Evolutionary conservation across 2,797 vertebrate species (phyloP).

Genomic region (Melanotaenia trifasciata): DNA sequence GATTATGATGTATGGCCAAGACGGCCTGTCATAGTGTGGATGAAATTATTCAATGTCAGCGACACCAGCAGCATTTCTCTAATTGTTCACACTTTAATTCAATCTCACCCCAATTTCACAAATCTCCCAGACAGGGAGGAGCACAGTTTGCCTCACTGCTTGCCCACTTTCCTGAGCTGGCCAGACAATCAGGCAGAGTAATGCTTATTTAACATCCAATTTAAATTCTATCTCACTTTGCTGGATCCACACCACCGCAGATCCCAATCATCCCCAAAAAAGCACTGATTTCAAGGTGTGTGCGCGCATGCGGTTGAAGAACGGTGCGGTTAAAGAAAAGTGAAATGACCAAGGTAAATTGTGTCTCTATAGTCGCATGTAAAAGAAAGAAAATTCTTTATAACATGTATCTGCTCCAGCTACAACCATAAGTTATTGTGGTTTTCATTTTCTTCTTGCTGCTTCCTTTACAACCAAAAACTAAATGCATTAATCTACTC

Average conservation of each 20-base stretch:
- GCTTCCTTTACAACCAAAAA: conserved; percentile 1
- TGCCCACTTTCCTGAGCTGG: conserved; percentile 69
- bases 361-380: not conserved
- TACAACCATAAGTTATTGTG: conserved; percentile 17
- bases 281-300: conserved; percentile 49
- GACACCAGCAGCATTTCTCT: conserved; percentile 65
- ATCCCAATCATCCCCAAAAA: conserved; percentile 76
- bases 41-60: conserved; percentile 58
- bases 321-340: not conserved
- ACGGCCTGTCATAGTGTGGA: conserved; percentile 22
- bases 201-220: conserved; percentile 90
- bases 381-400: conserved; percentile 17
- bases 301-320: conserved; percentile 18
- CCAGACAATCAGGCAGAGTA: conserved; percentile 83
- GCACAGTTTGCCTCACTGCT: conserved; percentile 68
- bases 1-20: conserved; percentile 21
- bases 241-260: conserved; percentile 69
- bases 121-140: conserved; percentile 67
- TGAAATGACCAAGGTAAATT: not conserved
- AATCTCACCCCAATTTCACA: conserved; percentile 83
- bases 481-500: conserved; percentile 12
- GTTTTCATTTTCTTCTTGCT: conserved; percentile 11
- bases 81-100: conserved; percentile 85
- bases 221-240: conserved; percentile 86
- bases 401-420: conserved; percentile 1